Base-by-base conservation (phyloP, 1,140 invertebrate species). In the Bombus picipes region DNA sequence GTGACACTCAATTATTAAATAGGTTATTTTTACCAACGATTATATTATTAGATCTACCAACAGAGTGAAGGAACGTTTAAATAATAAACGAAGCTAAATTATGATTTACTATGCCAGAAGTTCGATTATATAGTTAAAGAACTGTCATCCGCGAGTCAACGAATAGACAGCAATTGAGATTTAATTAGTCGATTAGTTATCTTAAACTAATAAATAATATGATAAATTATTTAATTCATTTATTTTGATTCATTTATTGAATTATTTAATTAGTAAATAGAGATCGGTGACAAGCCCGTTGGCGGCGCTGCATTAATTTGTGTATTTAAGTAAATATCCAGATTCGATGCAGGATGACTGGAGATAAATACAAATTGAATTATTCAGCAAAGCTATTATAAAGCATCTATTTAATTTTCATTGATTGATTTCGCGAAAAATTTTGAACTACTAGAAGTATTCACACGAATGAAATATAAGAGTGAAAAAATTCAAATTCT, bases 381-480 rank as follows among this genome's bases (percentile, higher is more conserved):
- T 62, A n/a, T n/a, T 12, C 28, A n/a, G 28, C 12, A n/a, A n/a
- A 53, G 18, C 1, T 53, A 22, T 53, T 53, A 22, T 18, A 22
- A 53, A 53, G 47, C 47, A 18, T 0, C 47, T 22, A 53, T 62
- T 12, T 12, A 62, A 62, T n/a, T 62, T 12, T n/a, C 59, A 62
- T n/a, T 62, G 28, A 13, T 12, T 12, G 12, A 53, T 53, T 22
- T 8, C 6, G 18, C 0, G 28, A n/a, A n/a, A 13, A 62, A 62
- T 62, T 2, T n/a, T 12, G 0, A 13, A 12, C 59, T n/a, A 22
- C 3, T 10, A 12, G 28, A 12, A 59, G 3, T 28, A 25, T 12
- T 4, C 25, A 12, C 10, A 9, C 10, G 12, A 13, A n/a, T n/a
- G 10, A n/a, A 13, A n/a, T 5, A 9, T 0, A 0, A 12, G 12